phyloP scores from a whole-genome alignment of 2,797 vertebrate species.

The Staurois parvus region DNA sequence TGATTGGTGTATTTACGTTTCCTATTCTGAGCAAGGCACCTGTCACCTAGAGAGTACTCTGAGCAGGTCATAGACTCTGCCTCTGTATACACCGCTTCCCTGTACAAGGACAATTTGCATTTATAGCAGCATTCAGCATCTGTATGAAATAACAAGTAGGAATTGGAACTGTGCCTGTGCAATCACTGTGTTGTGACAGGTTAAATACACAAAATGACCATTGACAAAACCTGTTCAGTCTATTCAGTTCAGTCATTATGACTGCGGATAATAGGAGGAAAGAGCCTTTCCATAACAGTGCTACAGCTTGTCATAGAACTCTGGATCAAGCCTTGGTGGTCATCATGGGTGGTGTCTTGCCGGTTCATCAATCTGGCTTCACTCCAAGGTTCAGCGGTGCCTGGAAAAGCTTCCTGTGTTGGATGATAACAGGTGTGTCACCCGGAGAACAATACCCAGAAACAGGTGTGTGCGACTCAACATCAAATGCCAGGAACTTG shows the following conservation, averaged over 20 bases:
- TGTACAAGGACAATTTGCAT: neutral
- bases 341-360: constrained; percentile 43
- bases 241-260: neutral
- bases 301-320: neutral
- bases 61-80: neutral
- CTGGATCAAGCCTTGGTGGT: constrained; percentile 4
- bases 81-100: neutral
- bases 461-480: constrained; percentile 73
- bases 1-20: too few relatives aligned
- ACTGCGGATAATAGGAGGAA: constrained; percentile 16
- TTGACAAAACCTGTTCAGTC: constrained; percentile 17
- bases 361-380: constrained; percentile 63
- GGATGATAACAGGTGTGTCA: constrained; percentile 71
- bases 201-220: constrained; percentile 38
- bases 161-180: neutral
- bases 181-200: constrained; percentile 15
- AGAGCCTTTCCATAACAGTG: constrained; percentile 13
- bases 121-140: accelerated
- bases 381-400: constrained; percentile 60
- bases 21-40: neutral
- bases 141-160: constrained; percentile 9
- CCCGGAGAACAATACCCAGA: constrained; percentile 78
- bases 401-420: constrained; percentile 67
- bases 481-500: constrained; percentile 68
- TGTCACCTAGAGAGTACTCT: neutral